Base-by-base conservation (phyloP, 2,888 invertebrate genomes). In the Agrotis segetum region DNA sequence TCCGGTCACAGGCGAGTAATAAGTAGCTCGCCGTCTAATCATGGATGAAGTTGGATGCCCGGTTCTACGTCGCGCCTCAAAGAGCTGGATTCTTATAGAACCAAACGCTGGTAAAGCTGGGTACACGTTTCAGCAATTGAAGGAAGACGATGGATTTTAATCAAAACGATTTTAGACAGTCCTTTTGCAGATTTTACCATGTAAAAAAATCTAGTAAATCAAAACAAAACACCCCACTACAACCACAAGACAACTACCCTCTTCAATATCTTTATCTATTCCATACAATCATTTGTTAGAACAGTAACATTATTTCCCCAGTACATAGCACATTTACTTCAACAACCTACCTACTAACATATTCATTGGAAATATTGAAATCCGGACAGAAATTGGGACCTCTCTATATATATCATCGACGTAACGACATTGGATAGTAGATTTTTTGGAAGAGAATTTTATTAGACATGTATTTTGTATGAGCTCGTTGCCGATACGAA, bases 321-420 rank as follows among this genome's bases (percentile, higher is more conserved):
- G 73, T 65, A 73, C 53, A 68, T 65, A 19, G 40, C n/a, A 19
- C 53, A 58, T 67, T 72, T 55, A 67, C 70, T 77, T 44, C 47
- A 50, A 24, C 17, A 76, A 76, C 73, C 68, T 73, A 56, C 68
- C 89, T 87, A 83, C 87, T 89, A 87, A 89, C 85, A 83, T 89
- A 90, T 90, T 89, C 90, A 90, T 89, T 88, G 89, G 84, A 89
- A 88, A 87, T 88, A 88, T 88, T 88, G 87, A 87, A 89, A 89
- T 88, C 85, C 83, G 73, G 44, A 73, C 82, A 77, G 82, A 86
- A 88, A 86, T 82, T 84, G 84, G 83, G 82, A 79, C 81, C 81
- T 79, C 80, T 83, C 56, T 81, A 81, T 85, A 82, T 88, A 85
- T 86, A 86, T 87, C 85, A 85, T 86, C 74, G 74, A 72, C 65